Evolutionary conservation across 2,797 vertebrate species (phyloP).

Genomic region (Pogoniulus pusillus): DNA sequence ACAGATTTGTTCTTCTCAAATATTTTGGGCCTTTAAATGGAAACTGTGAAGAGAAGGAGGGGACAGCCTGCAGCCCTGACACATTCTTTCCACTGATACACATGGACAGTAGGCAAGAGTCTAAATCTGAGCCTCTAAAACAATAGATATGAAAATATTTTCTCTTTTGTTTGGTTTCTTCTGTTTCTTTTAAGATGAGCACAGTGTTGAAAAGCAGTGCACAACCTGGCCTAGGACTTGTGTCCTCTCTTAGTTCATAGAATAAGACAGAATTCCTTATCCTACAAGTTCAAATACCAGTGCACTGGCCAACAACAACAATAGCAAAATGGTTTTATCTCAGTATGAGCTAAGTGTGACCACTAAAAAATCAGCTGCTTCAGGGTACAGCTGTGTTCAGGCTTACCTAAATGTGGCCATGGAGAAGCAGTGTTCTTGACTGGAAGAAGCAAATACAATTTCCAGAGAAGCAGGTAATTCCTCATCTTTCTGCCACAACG

Average conservation of each 20-base stretch:
- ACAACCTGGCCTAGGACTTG: neutral
- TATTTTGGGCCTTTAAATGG: slow-evolving; percentile 24
- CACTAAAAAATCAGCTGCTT: neutral
- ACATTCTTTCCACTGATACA: slow-evolving; percentile 41
- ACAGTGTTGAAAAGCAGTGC: neutral
- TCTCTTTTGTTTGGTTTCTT: neutral
- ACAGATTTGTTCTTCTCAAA: slow-evolving; percentile 21
- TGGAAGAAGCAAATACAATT: neutral
- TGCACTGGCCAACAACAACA: neutral
- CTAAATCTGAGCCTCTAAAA: neutral
- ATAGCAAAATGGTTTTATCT: slow-evolving; percentile 19
- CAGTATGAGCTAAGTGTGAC: neutral
- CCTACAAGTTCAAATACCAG: neutral
- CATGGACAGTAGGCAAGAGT: neutral
- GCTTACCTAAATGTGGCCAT: neutral
- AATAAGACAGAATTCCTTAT: neutral
- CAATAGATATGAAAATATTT: slow-evolving; percentile 14
- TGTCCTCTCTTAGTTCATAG: neutral
- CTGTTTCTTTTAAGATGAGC: neutral
- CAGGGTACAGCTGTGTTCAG: neutral
- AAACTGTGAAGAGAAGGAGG: slow-evolving; percentile 14
- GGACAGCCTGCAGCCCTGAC: slow-evolving; percentile 16
- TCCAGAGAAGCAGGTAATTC: neutral
- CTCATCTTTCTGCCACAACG: neutral
- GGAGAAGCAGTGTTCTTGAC: neutral